Evolutionary conservation across 2,888 invertebrate species (phyloP), one percentile per base, ranked within the genome.

Genomic region (Abscondita cerata): DNA sequence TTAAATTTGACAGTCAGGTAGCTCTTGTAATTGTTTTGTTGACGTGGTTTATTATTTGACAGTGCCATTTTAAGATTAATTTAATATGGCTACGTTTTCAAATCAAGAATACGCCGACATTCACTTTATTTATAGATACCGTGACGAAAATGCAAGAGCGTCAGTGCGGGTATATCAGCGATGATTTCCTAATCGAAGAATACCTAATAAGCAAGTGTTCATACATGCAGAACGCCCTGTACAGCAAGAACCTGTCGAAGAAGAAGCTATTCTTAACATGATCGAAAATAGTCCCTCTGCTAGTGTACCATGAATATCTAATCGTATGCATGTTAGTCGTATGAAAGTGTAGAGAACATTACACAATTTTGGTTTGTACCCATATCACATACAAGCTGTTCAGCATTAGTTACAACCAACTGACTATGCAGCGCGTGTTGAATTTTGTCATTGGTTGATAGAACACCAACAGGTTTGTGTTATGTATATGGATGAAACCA

Each of bases 241-340:
- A 44, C 58, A 51, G 25, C 58, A 58, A 33, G 34, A 52, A 59
- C 52, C 52, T 52, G 52, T 19, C 31, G 36, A 59, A 52, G 52
- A 58, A 16, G 36, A 59, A 52, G 20, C 59, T 52, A 52, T 52
- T 41, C 52, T 52, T 52, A 52, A 59, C 52, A 52, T 46, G 46
- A 52, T 59, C 46, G 36, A 52, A 59, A 59, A 52, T 51, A 59
- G 36, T 52, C 41, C 15, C 11, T 38, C 25, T 57, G 40, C 38
- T 25, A 52, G 58, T 34, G 52, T 58, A 51, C 58, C 18, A 51
- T 52, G 34, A 52, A 59, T 59, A 52, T 41, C 46, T 13, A 59
- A 46, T 52, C 51, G 46, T 52, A 18, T 59, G 52, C 52, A 52
- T 52, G 52, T 52, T 50, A 59, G 33, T 52, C 59, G 52, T 52